Percentiles rank a stretch among this genome's conserved stretches.
phyloP scores from a whole-genome alignment of 2,113 vertebrate genomes.

The Platysteira castanea region DNA sequence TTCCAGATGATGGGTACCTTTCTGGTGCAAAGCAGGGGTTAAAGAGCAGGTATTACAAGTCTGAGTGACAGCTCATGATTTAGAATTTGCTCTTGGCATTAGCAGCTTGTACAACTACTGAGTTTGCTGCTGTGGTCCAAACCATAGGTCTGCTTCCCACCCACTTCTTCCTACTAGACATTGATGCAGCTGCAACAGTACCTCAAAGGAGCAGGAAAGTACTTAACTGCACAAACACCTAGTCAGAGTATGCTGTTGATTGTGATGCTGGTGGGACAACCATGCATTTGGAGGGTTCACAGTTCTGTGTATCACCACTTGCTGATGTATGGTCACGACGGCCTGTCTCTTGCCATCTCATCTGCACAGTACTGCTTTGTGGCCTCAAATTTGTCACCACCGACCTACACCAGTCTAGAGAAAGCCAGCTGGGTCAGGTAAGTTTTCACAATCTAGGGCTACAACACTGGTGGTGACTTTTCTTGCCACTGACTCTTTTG shows the following conservation, averaged over 20 bases:
- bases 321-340: neutral
- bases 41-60: neutral
- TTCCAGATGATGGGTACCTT: slow-evolving; percentile 63
- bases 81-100: slow-evolving; percentile 17
- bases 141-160: slow-evolving; percentile 6
- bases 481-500: slow-evolving; percentile 55
- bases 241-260: neutral
- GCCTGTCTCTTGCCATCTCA: neutral
- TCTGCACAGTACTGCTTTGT: slow-evolving; percentile 14
- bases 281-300: neutral
- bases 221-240: slow-evolving; percentile 12
- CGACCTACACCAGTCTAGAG: neutral
- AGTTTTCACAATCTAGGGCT: neutral
- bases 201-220: slow-evolving; percentile 36
- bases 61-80: neutral
- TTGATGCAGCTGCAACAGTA: neutral
- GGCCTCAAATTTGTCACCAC: neutral
- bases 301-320: neutral
- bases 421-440: neutral
- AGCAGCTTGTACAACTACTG: slow-evolving; percentile 43
- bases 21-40: slow-evolving; percentile 44
- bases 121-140: slow-evolving; percentile 42
- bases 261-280: slow-evolving; percentile 42
- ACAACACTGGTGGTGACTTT: neutral
- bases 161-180: neutral